Evolutionary conservation across 2,888 invertebrate species (phyloP), one percentile per base, ranked within the genome.

Genomic region (Oxycera nigricornis): DNA sequence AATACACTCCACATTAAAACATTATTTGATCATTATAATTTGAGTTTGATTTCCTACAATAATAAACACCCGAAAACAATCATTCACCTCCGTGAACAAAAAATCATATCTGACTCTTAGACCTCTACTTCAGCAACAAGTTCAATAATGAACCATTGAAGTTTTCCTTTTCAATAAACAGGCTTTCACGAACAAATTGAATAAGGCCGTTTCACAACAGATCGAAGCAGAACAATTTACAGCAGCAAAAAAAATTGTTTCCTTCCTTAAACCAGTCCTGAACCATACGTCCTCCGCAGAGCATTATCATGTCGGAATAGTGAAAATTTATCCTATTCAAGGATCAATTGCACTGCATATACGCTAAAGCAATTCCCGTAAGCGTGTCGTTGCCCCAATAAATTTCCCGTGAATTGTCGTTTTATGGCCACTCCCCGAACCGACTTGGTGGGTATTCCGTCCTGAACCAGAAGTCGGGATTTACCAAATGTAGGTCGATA

Each of bases 291-390:
- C 65, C 41, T n/a, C 65, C 24, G 65, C 24, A 65, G 24, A 65
- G 41, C 41, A 24, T 65, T 65, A 65, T 65, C 65, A 55, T 70
- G 70, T 31, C 52, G 55, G 30, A 70, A 70, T 35, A 39, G 31
- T 55, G 70, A 31, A 52, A 70, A 70, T 70, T 70, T 31, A 70
- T 70, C 70, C 70, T 52, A 28, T 55, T 52, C 70, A 70, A 55
- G 31, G 70, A 70, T 70, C 70, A 70, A 70, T 55, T 55, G 70
- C 52, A 52, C 28, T 31, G 70, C 70, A 70, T 55, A 52, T 52
- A 46, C 70, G 52, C 55, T 70, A 55, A 70, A 70, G 55, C 70
- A 55, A 70, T 70, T 70, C 70, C 55, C 70, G n/a, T 55, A 70
- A 52, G 70, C 55, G 24, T 70, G 70, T 70, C 52, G 70, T 55